Base-by-base conservation (phyloP, 2,888 invertebrate species). In the Caprella mutica region DNA sequence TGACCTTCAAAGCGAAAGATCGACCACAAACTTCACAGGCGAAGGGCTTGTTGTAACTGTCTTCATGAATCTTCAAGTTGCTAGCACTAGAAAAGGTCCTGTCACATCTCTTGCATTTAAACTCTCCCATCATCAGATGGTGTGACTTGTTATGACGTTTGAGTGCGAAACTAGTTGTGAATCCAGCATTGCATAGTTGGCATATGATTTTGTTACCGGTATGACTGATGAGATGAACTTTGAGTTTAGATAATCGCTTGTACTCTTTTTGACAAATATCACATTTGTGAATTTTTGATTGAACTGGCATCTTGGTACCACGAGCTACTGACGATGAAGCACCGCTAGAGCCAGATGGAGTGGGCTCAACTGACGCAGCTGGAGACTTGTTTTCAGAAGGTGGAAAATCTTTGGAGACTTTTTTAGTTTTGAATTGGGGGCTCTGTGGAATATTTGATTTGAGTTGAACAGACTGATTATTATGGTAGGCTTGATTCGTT, bases 1-100 rank as follows among this genome's bases (percentile, higher is more conserved):
- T 63, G 27, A 54, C 44, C 43, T 63, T 63, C 19, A 59, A 55
- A 5, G 63, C 63, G 52, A 63, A 63, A 17, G 59, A 38, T 33
- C 59, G 63, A 12, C 63, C 63, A 55, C 63, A 63, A 5, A 59
- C 54, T 17, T 59, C 57, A 42, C 63, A 63, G 23, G 52, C 29
- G 42, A 63, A 63, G 8, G 63, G 59, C 40, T 63, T 63, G 19
- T 48, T 48, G 48, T 48, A 30, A 27, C 19, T 17, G n/a, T n/a
- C 30, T 48, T 48, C 48, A 17, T 48, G 48, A 12, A 21, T 27
- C n/a, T 48, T 48, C 6, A 48, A 30, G 8, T 30, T 14, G 26
- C 30, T 21, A 1, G 48, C 30, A 30, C 30, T 48, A 27, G 29
- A 30, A 23, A 48, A 48, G 4, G 48, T 48, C n/a, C 48, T 27